Percentiles rank a stretch among this genome's conserved stretches.
Evolutionary conservation across 37 sponge, comb jelly and placozoan genomes (phyloP).

Genomic region (Theonella swinhoei): DNA sequence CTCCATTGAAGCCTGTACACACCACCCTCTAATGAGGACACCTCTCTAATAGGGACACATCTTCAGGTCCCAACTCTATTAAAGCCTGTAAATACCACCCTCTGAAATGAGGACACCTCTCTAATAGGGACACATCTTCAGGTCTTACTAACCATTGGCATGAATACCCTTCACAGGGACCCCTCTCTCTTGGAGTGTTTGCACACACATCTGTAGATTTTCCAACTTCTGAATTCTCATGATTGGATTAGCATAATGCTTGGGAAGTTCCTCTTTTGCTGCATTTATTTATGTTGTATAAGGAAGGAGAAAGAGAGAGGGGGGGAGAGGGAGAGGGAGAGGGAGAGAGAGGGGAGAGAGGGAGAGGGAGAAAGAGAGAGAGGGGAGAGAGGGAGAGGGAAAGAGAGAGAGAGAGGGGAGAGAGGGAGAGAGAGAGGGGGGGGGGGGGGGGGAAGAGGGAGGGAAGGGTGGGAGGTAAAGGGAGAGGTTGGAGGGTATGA

Average conservation of each 20-base stretch:
- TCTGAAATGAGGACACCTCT: too few species aligned
- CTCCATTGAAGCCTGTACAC: too few species aligned
- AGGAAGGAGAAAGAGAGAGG: neutral
- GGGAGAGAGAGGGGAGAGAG: neutral
- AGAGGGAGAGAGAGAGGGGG: neutral
- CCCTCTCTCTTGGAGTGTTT: constrained; percentile 35
- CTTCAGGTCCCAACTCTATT: too few species aligned
- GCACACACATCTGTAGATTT: constrained; percentile 54
- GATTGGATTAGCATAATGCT: constrained; percentile 40
- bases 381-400: neutral
- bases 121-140: too few species aligned
- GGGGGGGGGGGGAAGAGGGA: neutral
- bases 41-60: too few species aligned
- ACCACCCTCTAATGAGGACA: too few species aligned
- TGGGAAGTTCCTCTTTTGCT: constrained; percentile 57
- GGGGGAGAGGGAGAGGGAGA: neutral
- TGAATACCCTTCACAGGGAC: constrained; percentile 34
- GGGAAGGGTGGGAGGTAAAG: too few species aligned
- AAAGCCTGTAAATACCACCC: too few species aligned
- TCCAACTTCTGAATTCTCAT: constrained; percentile 60
- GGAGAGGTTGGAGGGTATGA: neutral
- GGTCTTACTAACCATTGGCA: constrained; percentile 58
- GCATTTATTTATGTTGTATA: neutral
- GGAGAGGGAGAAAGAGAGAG: neutral
- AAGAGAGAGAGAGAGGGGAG: neutral